Evolutionary conservation across 2,113 vertebrate genomes (phyloP), one percentile per base, ranked within the genome.

Genomic region (Xerus inauris): DNA sequence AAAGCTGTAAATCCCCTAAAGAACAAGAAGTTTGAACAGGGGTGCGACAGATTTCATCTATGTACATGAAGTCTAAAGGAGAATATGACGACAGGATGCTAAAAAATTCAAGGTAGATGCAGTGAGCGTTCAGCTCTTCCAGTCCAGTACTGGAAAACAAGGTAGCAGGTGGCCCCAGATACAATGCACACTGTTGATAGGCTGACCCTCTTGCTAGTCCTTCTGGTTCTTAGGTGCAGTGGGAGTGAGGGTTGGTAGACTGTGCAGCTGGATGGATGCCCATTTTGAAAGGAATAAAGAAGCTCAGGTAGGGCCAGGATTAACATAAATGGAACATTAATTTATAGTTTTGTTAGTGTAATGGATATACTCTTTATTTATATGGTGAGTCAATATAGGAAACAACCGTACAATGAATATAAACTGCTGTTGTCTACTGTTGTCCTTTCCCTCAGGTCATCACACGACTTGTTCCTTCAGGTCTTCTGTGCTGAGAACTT

Each of bases 1-100:
- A 87, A 73, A 54, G 69, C n/a, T 76, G 28, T 77, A 80, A 92
- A 75, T 93, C 57, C 51, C 40, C 4, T 3, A 30, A 71, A 62
- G 20, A 75, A 91, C 20, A 93, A 38, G 76, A 85, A 54, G 28
- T 72, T 38, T 89, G n/a, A 88, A 45, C 77, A 96, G 64, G 51
- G 28, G 2, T 93, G 9, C 80, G 40, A 89, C 80, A 89, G 12
- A 77, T 79, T 3, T 51, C 30, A n/a, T 32, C 45, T 47, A 9
- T 40, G n/a, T 30, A 20, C 24, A 10, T 88, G 42, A 69, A 47
- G 11, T 72, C 49, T 62, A 9, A 38, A 24, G 51, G 81, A 83
- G 76, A 86, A 62, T 8, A 2, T 45, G n/a, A 51, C 19, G 26
- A 20, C 47, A 24, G 28, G 4, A 47, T 16, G n/a, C 32, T 76